Evolutionary conservation across 2,888 invertebrate genomes (phyloP).

Genomic region (Eupithecia insigniata): DNA sequence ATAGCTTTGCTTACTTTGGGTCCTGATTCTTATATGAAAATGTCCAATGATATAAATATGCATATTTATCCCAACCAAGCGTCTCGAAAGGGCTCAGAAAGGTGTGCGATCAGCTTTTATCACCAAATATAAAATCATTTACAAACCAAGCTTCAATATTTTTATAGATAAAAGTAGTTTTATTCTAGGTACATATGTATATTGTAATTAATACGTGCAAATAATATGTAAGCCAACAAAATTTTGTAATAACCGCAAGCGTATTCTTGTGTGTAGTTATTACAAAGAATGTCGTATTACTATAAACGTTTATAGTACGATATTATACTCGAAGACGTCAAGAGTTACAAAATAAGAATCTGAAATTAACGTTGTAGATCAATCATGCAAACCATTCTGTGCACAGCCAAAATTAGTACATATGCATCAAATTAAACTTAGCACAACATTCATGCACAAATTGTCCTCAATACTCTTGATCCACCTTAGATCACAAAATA

Average conservation of each 20-base stretch:
- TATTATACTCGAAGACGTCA: background rate
- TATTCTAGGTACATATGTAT: too few relatives aligned
- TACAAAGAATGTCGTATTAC: background rate
- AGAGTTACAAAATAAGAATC: background rate
- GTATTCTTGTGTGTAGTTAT: background rate
- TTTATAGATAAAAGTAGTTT: too few relatives aligned
- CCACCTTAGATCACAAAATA: background rate
- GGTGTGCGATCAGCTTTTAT: background rate
- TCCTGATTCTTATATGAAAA: background rate
- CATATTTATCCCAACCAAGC: background rate
- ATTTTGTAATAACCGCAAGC: background rate
- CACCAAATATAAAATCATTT: background rate
- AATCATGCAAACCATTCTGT: background rate
- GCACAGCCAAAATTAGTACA: background rate
- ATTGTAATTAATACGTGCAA: too few relatives aligned
- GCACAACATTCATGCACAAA: background rate
- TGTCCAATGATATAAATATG: background rate
- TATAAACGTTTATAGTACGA: background rate
- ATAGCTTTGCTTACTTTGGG: too few relatives aligned
- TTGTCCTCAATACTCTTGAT: background rate
- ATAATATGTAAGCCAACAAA: too few relatives aligned
- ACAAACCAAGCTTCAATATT: too few relatives aligned
- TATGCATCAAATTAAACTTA: background rate
- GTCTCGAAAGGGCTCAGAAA: background rate
- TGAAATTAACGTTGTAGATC: background rate